Evolutionary conservation across 1,140 invertebrate species (phyloP), one percentile per base, ranked within the genome.

Genomic region (Drosophila cardini): DNA sequence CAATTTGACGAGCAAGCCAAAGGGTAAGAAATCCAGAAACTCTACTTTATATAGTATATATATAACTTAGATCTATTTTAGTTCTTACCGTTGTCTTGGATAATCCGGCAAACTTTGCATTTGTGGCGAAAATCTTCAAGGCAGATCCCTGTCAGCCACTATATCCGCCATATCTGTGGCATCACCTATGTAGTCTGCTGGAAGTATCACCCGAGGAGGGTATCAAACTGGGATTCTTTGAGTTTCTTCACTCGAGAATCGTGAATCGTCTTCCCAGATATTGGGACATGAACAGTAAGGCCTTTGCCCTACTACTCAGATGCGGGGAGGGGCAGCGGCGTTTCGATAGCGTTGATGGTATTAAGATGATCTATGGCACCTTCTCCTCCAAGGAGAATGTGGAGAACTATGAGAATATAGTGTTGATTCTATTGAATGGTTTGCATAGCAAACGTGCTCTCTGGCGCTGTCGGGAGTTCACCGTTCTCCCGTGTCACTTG

Each of bases 401-500:
- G 36, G 40, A 71, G 1, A 70, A 45, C 50, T 91, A 61, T 58
- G 90, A 91, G 45, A 77, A 72, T 13, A 13, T 80, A 3, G 38
- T 86, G 0, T 40, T 90, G 36, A 76, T 78, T 1, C 40, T 91
- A 21, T 50, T 82, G 52, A 76, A 90, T 56, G 90, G 86, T 1
- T 58, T 91, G 2, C 76, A 91, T n/a, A 82, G 86, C 70, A 91
- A 91, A 21, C 62, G 48, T 0, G 70, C 86, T 0, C 26, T 91
- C 0, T 91, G 90, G 90, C 83, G 90, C 4, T 69, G 72, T 50
- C 71, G 90, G 0, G 90, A 91, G 55, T 91, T 91, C 18, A 79
- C 78, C 2, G 61, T 69, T 53, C 38, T 91, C n/a, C 74, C 83
- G 7, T 72, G 79, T 45, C 64, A 72, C 42, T 72, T 90, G 70